Conservation (phyloP, 2,888 invertebrate genomes). For the Rhodophaea formosa region DNA sequence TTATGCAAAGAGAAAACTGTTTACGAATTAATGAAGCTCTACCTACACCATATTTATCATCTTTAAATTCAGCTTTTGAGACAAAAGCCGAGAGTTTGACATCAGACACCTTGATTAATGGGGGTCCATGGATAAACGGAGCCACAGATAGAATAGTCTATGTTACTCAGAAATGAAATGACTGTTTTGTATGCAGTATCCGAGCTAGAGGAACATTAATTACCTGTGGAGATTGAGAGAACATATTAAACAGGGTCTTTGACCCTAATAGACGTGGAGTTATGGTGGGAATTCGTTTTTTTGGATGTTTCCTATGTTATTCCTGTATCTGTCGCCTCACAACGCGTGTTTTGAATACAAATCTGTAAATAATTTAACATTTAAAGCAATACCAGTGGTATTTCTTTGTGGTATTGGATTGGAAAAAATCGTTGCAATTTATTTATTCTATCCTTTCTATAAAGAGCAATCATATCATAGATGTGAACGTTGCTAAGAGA, state of each 20-base stretch:
- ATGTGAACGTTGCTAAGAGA: background rate
- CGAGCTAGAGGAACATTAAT: slow-evolving; percentile 58
- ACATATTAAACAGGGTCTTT: slow-evolving; percentile 68
- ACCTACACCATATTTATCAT: slow-evolving; percentile 2
- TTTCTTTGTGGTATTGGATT: too few relatives aligned
- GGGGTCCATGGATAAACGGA: background rate
- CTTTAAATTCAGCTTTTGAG: slow-evolving; percentile 9
- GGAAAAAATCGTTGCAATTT: too few relatives aligned
- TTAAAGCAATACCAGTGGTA: too few relatives aligned
- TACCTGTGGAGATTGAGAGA: slow-evolving; percentile 53
- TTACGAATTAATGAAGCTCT: too few relatives aligned
- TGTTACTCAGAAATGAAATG: slow-evolving; percentile 5
- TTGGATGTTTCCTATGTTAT: slow-evolving; percentile 8
- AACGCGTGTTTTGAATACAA: background rate
- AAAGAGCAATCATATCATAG: background rate
- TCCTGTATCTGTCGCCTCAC: background rate
- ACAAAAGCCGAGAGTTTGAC: slow-evolving; percentile 7
- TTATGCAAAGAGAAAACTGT: too few relatives aligned
- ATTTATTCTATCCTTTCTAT: slow-evolving; percentile 11
- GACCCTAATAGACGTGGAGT: slow-evolving; percentile 57
- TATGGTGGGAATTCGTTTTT: slow-evolving; percentile 46
- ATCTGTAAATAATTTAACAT: too few relatives aligned
- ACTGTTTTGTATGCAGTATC: slow-evolving; percentile 59
- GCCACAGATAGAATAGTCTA: background rate
- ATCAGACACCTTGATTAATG: slow-evolving; percentile 4